Percentiles rank a stretch among this genome's conserved stretches.
Evolutionary conservation across 1,140 invertebrate species (phyloP).

Genomic region (Brachionus rubens): DNA sequence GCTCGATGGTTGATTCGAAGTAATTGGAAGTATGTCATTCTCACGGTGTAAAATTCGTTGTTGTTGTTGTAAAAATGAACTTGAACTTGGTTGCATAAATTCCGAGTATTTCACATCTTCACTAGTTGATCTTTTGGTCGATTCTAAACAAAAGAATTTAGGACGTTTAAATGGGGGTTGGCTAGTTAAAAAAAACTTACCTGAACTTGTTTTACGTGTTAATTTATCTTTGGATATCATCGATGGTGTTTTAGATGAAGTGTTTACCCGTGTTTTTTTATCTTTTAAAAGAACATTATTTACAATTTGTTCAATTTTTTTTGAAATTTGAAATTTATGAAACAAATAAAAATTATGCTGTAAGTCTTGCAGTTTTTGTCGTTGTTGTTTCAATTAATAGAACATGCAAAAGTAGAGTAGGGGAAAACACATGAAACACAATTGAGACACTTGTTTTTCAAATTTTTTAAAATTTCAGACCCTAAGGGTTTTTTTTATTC

Average conservation of each 20-base stretch:
- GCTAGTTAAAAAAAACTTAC: not conserved
- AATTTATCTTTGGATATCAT: slow-evolving; percentile 21
- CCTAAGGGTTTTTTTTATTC: too few species aligned
- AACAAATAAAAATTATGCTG: too few species aligned
- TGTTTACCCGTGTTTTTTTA: not conserved
- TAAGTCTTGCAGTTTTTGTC: too few species aligned
- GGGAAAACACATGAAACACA: too few species aligned
- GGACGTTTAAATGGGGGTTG: too few species aligned
- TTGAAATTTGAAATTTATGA: too few species aligned
- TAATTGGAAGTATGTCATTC: not conserved
- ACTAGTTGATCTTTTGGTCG: not conserved
- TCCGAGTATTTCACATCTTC: slow-evolving; percentile 9
- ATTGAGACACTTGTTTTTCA: too few species aligned
- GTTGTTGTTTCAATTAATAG: too few species aligned
- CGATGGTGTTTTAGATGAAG: not conserved
- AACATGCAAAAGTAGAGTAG: too few species aligned
- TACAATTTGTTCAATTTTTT: too few species aligned
- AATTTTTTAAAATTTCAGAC: too few species aligned
- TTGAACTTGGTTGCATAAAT: not conserved
- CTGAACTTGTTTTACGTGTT: slow-evolving; percentile 11
- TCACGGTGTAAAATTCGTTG: not conserved
- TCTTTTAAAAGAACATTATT: not conserved
- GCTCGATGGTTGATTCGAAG: not conserved
- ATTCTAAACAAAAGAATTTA: not conserved
- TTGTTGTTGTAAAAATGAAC: not conserved